Conservation (phyloP, 2,797 vertebrate genomes). For the Acanthornis magna region DNA sequence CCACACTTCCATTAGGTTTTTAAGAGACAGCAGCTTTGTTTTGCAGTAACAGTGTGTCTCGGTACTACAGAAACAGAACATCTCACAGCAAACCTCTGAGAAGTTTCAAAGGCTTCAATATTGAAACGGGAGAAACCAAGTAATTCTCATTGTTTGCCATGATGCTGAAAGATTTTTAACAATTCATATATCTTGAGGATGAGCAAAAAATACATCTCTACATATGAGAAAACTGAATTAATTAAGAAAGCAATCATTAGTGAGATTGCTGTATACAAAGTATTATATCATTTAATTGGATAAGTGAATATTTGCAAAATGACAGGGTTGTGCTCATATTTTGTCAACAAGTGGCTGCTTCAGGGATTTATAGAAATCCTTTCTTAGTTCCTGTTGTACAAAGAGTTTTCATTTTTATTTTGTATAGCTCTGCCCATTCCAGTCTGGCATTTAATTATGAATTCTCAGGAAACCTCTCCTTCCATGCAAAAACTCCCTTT, state of each 20-base stretch:
- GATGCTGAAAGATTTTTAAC: background rate
- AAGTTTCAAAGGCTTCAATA: background rate
- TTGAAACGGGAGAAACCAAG: background rate
- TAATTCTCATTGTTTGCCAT: background rate
- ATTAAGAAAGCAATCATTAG: background rate
- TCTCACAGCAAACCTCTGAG: background rate
- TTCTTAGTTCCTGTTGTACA: background rate
- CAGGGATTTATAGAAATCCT: background rate
- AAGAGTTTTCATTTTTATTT: conserved; percentile 5
- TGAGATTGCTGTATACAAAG: background rate
- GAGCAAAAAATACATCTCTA: background rate
- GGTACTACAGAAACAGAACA: background rate
- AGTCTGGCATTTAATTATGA: conserved; percentile 66
- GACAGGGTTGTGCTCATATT: background rate
- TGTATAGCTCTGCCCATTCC: background rate
- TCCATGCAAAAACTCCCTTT: conserved; percentile 38
- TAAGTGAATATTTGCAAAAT: background rate
- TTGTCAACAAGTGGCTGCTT: background rate
- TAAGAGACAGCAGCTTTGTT: background rate
- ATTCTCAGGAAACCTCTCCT: conserved; percentile 56
- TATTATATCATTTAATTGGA: background rate
- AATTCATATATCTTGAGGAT: background rate
- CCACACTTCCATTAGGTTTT: background rate
- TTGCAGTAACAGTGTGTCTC: background rate
- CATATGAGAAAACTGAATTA: background rate